These are phyloP conservation scores for Bombyx huttoni DNA, from an alignment of 2,888 invertebrate species.

Conservation along the genomic window DNA sequence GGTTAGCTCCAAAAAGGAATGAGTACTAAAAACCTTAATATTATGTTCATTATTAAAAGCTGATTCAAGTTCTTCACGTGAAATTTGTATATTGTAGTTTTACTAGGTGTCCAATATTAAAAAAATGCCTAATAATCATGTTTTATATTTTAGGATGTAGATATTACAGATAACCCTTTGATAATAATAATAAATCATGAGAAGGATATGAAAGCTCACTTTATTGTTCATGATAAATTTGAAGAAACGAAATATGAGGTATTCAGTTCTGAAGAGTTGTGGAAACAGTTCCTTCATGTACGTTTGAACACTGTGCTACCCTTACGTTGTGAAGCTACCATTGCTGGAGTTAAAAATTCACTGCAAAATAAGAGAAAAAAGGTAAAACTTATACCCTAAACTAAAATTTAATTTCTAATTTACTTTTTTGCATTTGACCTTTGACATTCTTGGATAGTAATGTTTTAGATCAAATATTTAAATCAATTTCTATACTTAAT, in stretches of 20 bases:
- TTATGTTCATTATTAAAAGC: too few species aligned
- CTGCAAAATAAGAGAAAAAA: conserved; percentile 77
- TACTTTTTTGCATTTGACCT: too few species aligned
- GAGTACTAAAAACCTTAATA: too few species aligned
- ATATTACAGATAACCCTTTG: conserved; percentile 85
- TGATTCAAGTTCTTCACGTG: too few species aligned
- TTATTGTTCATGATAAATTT: conserved; percentile 80
- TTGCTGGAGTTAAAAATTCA: conserved; percentile 73
- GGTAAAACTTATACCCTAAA: conserved; percentile 28
- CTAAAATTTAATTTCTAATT: too few species aligned
- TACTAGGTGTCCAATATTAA: too few species aligned
- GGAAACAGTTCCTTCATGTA: conserved; percentile 79
- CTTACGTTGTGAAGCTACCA: conserved; percentile 74
- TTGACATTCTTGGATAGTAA: too few species aligned
- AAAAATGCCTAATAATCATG: neutral
- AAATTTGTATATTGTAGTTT: too few species aligned
- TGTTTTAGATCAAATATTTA: too few species aligned
- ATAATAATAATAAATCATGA: conserved; percentile 71
- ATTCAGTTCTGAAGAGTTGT: conserved; percentile 74
- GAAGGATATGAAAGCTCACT: conserved; percentile 74
- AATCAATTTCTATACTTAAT: too few species aligned
- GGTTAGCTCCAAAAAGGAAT: conserved; percentile 21
- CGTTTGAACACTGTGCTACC: conserved; percentile 77
- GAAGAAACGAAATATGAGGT: conserved; percentile 77
- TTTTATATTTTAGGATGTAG: conserved; percentile 70